phyloP scores from a whole-genome alignment of 2,113 vertebrate genomes.

The Ptychochromis oligacanthus region DNA sequence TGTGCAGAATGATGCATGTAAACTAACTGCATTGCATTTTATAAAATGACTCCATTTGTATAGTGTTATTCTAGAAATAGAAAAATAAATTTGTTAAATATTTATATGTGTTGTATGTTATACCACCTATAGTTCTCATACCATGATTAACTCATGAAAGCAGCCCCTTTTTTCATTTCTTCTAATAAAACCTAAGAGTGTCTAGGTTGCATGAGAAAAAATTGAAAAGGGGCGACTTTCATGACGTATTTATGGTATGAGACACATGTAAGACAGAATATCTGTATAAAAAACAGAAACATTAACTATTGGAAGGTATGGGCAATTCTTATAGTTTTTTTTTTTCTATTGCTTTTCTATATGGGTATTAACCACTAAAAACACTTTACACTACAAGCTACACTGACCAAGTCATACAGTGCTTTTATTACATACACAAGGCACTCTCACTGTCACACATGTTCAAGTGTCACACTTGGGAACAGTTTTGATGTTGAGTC shows the following conservation, averaged over 20 bases:
- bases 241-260: neutral
- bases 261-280: neutral
- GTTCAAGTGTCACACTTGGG: neutral
- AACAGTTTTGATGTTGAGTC: conserved; percentile 1
- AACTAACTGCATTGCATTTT: neutral
- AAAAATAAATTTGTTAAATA: neutral
- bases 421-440: neutral
- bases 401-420: neutral
- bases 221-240: too few species aligned
- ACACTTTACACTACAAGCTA: neutral
- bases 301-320: too few species aligned
- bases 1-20: neutral
- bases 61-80: neutral
- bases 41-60: neutral
- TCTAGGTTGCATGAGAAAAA: neutral
- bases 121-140: neutral
- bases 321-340: neutral
- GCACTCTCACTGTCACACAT: neutral
- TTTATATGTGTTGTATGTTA: neutral
- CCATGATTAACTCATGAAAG: neutral
- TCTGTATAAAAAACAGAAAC: too few species aligned
- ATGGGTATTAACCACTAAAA: neutral
- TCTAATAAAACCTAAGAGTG: neutral
- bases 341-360: neutral
- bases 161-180: neutral